A percentile compares a stretch with the other conserved stretches of the same genome.
Evolutionary conservation across 2,888 invertebrate species (phyloP).

Genomic region (Lepeophtheirus nordmannii): DNA sequence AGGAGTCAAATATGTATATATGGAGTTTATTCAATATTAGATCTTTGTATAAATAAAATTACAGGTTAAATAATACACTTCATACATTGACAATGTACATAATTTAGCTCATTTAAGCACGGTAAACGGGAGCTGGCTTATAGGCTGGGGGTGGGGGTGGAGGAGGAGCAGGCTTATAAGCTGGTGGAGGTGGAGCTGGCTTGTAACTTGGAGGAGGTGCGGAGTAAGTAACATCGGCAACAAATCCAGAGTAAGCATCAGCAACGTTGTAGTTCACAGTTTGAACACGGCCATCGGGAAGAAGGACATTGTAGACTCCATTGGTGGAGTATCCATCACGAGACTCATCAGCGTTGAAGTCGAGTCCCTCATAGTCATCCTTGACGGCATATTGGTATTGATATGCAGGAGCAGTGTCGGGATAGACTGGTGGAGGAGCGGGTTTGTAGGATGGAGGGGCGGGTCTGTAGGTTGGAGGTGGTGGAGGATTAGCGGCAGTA

Average conservation of each 20-base stretch:
- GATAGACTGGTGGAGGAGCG: neutral
- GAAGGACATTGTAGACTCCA: conserved; percentile 8
- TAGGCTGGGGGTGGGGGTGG: no score
- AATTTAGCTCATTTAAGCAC: no score
- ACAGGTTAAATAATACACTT: no score
- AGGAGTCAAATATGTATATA: no score
- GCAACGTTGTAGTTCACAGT: neutral
- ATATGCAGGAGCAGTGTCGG: neutral
- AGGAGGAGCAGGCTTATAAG: no score
- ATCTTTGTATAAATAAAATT: no score
- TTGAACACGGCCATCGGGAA: conserved; percentile 2
- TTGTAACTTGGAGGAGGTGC: conserved; percentile 6
- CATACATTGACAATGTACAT: no score
- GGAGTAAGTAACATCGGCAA: conserved; percentile 6
- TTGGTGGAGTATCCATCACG: conserved; percentile 16
- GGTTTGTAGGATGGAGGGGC: neutral
- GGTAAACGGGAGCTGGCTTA: no score
- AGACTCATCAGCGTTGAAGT: conserved; percentile 1
- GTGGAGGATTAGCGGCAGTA: neutral
- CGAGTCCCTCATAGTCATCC: conserved; percentile 7
- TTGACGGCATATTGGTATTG: conserved; percentile 15
- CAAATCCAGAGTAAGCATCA: conserved; percentile 18
- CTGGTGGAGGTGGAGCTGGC: neutral
- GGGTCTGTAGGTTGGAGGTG: neutral
- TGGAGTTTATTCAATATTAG: no score